Conservation (phyloP, 2,888 invertebrate genomes). For the Diarsia mendica region DNA sequence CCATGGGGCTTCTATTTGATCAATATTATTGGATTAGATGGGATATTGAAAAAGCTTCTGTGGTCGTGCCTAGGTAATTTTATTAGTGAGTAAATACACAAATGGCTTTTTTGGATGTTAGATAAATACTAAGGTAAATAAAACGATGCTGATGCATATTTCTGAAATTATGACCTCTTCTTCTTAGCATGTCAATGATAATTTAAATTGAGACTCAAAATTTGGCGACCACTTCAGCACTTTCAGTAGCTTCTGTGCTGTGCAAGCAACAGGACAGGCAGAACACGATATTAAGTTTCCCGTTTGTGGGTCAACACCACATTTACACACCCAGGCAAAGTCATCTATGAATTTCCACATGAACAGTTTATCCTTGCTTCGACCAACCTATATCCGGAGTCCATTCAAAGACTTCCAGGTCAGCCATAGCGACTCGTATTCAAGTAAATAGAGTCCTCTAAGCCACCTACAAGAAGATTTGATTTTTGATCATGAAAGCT, state of each 20-base stretch:
- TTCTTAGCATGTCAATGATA: background rate
- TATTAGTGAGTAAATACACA: background rate
- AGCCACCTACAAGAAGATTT: background rate
- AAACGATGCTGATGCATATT: background rate
- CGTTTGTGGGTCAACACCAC: no score
- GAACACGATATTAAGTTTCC: no score
- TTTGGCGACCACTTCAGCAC: no score
- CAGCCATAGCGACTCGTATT: background rate
- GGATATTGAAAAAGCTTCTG: conserved; percentile 43
- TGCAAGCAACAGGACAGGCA: no score
- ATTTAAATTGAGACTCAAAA: no score
- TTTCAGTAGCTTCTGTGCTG: no score
- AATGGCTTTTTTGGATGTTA: background rate
- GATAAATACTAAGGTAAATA: background rate
- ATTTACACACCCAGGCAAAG: no score
- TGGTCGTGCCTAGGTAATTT: background rate
- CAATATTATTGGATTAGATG: conserved; percentile 61
- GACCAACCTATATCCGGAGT: background rate
- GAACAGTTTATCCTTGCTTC: no score
- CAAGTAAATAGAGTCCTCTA: background rate
- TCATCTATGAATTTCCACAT: no score
- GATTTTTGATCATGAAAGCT: background rate
- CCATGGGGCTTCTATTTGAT: conserved; percentile 76
- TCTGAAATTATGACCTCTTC: background rate
- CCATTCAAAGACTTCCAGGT: background rate